Evolutionary conservation across 2,797 vertebrate species (phyloP).

Genomic region (Naso thynnoides): DNA sequence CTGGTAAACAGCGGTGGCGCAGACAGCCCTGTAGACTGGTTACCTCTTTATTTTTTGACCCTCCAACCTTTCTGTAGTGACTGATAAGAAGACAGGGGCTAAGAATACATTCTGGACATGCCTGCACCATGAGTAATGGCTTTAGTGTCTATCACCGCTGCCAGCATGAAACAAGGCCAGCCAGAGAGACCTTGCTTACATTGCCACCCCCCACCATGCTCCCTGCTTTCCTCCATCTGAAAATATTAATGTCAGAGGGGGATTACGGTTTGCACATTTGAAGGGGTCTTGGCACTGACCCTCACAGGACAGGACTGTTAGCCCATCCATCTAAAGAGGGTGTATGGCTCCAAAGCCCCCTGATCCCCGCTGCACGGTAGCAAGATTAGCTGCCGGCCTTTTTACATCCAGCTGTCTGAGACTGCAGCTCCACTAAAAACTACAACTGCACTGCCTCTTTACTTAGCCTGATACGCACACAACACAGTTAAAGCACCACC

Average conservation of each 20-base stretch:
- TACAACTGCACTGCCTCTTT: conserved; percentile 17
- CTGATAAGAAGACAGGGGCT: conserved; percentile 87
- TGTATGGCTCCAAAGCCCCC: conserved; percentile 69
- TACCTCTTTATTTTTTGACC: conserved; percentile 95
- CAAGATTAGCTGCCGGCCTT: conserved; percentile 76
- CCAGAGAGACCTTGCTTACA: conserved; percentile 76
- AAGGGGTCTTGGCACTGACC: conserved; percentile 73
- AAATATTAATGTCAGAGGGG: conserved; percentile 78
- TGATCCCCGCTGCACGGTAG: conserved; percentile 72
- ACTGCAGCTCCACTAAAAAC: conserved; percentile 55
- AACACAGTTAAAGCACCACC: conserved; percentile 63
- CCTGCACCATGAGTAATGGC: conserved; percentile 89
- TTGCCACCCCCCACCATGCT: conserved; percentile 43
- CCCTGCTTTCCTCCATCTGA: conserved; percentile 72
- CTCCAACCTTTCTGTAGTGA: conserved; percentile 89
- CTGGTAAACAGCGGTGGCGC: conserved; percentile 83
- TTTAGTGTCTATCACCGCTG: conserved; percentile 78
- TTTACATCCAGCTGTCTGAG: conserved; percentile 77
- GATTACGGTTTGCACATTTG: conserved; percentile 81
- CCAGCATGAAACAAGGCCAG: conserved; percentile 83
- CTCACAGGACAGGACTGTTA: conserved; percentile 55
- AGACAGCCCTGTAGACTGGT: conserved; percentile 86
- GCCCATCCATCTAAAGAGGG: conserved; percentile 68
- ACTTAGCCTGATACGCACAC: conserved; percentile 26
- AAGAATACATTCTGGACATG: conserved; percentile 91